Base-by-base conservation (phyloP, 1,140 invertebrate species). In the Sinella curviseta region DNA sequence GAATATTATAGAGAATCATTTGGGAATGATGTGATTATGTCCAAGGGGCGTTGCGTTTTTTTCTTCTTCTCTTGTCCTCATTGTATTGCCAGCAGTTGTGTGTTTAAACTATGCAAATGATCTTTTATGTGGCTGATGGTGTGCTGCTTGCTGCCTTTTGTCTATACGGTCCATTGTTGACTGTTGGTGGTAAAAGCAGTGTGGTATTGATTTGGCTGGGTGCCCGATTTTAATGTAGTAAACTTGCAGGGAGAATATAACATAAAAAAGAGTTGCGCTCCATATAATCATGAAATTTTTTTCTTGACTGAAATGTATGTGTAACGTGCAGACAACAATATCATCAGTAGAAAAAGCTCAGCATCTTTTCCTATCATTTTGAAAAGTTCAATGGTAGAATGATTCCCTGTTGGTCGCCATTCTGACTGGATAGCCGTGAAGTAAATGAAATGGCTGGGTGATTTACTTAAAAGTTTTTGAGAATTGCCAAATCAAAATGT, bases 11-110 rank as follows among this genome's bases (percentile, higher is more conserved):
- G 35, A 30, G 80, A 81, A 78, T 81, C 77, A 79, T 79, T 55
- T 79, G 76, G 76, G 65, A 70, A 80, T 80, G 78, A 82, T 82
- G 81, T 80, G 81, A 82, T 80, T 82, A 82, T 77, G 54, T 77
- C 31, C 17, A 35, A 80, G 78, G 65, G 78, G 81, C 78, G 81
- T 80, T 79, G 55, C 77, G 75, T 82, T 82, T 70, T 70, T 70
- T 70, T 30, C n/a, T 82, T 82, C 31, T 70, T 70, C 31, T 30
- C n/a, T 33, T n/a, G 31, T 70, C 39, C 20, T 33, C 65, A 70
- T 70, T 70, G 65, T 70, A 33, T 33, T 70, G 65, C 65, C 31
- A 70, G 31, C 2, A 70, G 31, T 12, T 12, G 20, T 48, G 20
- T 33, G 31, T 70, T 70, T 70, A 31, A 70, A 70, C 65, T 70